These are phyloP conservation scores for Crioceris asparagi DNA, from an alignment of 2,888 invertebrate species.

Conservation along the genomic window DNA sequence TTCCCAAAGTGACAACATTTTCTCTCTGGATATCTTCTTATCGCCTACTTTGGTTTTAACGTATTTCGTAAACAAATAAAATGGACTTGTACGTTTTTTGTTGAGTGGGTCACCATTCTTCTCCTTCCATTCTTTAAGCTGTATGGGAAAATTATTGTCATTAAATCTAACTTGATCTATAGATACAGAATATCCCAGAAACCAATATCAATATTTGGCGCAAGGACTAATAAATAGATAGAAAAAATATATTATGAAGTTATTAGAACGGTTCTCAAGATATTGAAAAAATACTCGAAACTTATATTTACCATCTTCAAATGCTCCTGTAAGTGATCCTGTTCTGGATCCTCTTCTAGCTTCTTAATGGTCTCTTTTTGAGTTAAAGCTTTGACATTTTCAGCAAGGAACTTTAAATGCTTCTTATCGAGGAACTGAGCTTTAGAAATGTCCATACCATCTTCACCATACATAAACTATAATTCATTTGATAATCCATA, in stretches of 20 bases:
- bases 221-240: too few species aligned
- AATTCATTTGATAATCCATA: too few species aligned
- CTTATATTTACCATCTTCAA: constrained; percentile 44
- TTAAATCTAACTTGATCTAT: too few species aligned
- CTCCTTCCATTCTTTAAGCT: constrained; percentile 50
- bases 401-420: constrained; percentile 70
- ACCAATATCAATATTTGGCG: too few species aligned
- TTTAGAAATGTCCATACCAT: constrained; percentile 82
- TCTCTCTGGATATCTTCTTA: constrained; percentile 39
- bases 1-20: constrained; percentile 58
- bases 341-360: constrained; percentile 47
- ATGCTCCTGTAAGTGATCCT: constrained; percentile 43
- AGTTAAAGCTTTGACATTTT: constrained; percentile 61
- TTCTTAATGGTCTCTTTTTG: constrained; percentile 45
- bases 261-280: too few species aligned
- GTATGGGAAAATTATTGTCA: constrained; percentile 7
- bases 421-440: constrained; percentile 70
- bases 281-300: too few species aligned
- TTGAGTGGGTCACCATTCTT: constrained; percentile 41
- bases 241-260: too few species aligned
- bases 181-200: too few species aligned
- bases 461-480: constrained; percentile 85
- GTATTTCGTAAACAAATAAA: constrained; percentile 48
- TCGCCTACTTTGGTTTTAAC: constrained; percentile 41
- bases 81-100: constrained; percentile 45